Evolutionary conservation across 2,113 vertebrate species (phyloP).

Genomic region (Eurystomus gularis): DNA sequence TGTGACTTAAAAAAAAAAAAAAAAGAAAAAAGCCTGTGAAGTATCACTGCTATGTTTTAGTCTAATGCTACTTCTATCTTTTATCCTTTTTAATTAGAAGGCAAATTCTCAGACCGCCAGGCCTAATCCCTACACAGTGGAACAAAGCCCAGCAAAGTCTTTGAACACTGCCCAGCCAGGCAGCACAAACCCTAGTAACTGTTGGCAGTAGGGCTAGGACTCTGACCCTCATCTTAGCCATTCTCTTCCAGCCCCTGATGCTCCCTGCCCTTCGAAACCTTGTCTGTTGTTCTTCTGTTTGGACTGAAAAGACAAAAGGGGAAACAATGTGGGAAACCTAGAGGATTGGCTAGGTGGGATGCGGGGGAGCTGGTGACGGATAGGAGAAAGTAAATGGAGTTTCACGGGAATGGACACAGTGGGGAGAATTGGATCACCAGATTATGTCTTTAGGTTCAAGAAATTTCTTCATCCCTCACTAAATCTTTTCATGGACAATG

Average conservation of each 20-base stretch:
- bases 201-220: slow-evolving; percentile 82
- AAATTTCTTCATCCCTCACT: slow-evolving; percentile 88
- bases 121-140: slow-evolving; percentile 98
- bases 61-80: slow-evolving; percentile 92
- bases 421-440: slow-evolving; percentile 86
- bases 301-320: slow-evolving; percentile 79
- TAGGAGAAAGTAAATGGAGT: slow-evolving; percentile 78
- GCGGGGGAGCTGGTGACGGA: slow-evolving; percentile 72
- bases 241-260: slow-evolving; percentile 82
- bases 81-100: slow-evolving; percentile 99
- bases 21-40: slow-evolving; percentile 79
- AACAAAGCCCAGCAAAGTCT: slow-evolving; percentile 99
- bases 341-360: slow-evolving; percentile 84
- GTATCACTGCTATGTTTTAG: slow-evolving; percentile 95
- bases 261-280: slow-evolving; percentile 83
- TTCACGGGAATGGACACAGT: slow-evolving; percentile 84
- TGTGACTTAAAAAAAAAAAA: slow-evolving; percentile 77
- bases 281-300: slow-evolving; percentile 84
- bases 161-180: slow-evolving; percentile 93
- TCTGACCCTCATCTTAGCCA: slow-evolving; percentile 84
- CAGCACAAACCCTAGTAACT: slow-evolving; percentile 83
- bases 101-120: slow-evolving; percentile 99
- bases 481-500: slow-evolving; percentile 84
- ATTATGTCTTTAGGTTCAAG: slow-evolving; percentile 85
- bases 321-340: slow-evolving; percentile 82